phyloP scores from a whole-genome alignment of 2,113 vertebrate species.

The Rhipidura dahli region DNA sequence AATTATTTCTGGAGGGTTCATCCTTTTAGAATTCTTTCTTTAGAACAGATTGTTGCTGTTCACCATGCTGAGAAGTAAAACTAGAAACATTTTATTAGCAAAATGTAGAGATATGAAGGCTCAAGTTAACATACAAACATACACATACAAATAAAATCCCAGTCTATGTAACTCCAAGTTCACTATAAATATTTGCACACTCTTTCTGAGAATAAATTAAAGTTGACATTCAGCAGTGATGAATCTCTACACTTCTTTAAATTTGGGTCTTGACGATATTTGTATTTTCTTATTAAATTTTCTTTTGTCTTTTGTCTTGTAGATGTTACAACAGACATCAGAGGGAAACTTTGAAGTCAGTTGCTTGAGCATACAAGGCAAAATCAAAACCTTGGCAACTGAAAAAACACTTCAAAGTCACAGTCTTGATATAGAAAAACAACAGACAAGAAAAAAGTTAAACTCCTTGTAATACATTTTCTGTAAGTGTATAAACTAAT shows the following conservation, averaged over 20 bases:
- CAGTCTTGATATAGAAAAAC: not conserved
- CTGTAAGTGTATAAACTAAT: not conserved
- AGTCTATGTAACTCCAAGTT: not conserved
- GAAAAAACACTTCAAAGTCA: not conserved
- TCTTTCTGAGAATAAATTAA: not conserved
- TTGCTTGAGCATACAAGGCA: not conserved
- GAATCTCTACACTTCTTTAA: not conserved
- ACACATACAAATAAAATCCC: not conserved
- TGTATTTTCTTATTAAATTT: not conserved
- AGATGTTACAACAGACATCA: not conserved
- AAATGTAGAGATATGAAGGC: not conserved
- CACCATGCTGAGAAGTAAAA: not conserved
- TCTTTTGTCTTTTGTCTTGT: not conserved
- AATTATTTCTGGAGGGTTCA: not conserved
- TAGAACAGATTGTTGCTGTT: not conserved
- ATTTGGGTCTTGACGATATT: not conserved
- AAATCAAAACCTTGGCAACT: not conserved
- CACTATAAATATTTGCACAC: not conserved
- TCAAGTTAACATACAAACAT: not conserved
- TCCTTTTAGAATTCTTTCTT: not conserved
- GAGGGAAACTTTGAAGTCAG: not conserved
- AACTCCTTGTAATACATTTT: not conserved
- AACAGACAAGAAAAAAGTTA: not conserved
- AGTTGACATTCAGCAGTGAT: not conserved
- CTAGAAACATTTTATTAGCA: not conserved